Evolutionary conservation across 2,797 vertebrate genomes (phyloP), one percentile per base, ranked within the genome.

Genomic region (Onychomys arenicola): DNA sequence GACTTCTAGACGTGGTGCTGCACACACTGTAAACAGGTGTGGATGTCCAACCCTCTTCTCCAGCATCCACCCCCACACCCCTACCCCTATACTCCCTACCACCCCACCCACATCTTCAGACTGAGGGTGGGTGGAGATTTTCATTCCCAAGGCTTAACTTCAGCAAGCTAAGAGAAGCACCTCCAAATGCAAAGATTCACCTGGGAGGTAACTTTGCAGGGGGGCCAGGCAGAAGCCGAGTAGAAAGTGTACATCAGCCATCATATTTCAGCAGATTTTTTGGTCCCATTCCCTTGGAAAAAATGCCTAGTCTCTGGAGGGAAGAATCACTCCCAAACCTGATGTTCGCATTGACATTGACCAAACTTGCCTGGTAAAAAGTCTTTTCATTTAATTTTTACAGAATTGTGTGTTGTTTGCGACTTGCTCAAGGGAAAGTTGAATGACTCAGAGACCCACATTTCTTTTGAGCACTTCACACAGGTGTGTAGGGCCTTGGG

Each of bases 1-100:
- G n/a, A 8, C 52, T 83, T 65, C 43, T 43, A 29, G 73, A 14
- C 0, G 0, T 0, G 0, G 52, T 2, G 23, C 86, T 43, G 1
- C 2, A 40, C 25, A 19, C 19, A 37, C 37, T 34, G 59, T 0
- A 0, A 90, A 17, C 40, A 81, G 81, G 73, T 0, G 0, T 14
- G 5, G 52, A 2, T 43, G 81, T 55, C 55, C 17, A 52, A 3
- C 0, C 25, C 55, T 94, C 43, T 59, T 90, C 55, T 59, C 46
- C n/a, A 52, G 82, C 23, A 63, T 46, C 34, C 13, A 52, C 57
- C 59, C 40, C 2, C 63, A n/a, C n/a, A n/a, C n/a, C n/a, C n/a
- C n/a, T n/a, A n/a, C n/a, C n/a, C n/a, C n/a, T n/a, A n/a, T n/a
- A n/a, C n/a, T n/a, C n/a, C n/a, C n/a, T n/a, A n/a, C n/a, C n/a